Conservation (phyloP, 2,113 vertebrate species). For the Kobus ellipsiprymnus region DNA sequence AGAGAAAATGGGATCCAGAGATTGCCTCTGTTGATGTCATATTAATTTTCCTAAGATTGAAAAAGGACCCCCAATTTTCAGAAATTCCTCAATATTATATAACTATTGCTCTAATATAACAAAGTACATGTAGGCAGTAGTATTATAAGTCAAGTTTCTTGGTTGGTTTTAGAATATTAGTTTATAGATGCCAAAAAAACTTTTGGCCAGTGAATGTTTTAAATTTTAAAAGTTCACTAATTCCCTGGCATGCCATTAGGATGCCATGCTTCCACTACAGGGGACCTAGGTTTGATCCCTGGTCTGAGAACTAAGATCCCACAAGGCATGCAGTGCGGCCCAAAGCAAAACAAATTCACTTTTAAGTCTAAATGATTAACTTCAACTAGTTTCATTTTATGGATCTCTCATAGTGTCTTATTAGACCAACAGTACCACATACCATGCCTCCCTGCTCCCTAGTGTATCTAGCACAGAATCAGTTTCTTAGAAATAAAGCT, state of each 20-base stretch:
- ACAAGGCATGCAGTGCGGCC: neutral
- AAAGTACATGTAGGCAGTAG: neutral
- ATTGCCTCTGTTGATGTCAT: neutral
- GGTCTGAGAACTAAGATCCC: neutral
- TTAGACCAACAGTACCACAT: neutral
- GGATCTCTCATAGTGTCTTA: neutral
- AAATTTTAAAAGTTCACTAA: conserved; percentile 7
- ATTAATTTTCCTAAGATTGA: neutral
- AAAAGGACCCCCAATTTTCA: neutral
- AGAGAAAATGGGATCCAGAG: neutral
- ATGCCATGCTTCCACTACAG: neutral
- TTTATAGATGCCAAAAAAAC: neutral
- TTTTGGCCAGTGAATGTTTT: neutral
- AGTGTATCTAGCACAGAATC: neutral
- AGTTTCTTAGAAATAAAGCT: neutral
- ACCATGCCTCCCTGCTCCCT: neutral
- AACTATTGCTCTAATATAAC: neutral
- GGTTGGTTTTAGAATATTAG: conserved; percentile 4
- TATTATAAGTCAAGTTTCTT: conserved; percentile 15
- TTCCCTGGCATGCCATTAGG: neutral
- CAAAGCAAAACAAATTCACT: neutral
- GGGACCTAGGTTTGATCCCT: neutral
- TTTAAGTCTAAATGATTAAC: neutral
- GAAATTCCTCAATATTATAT: neutral
- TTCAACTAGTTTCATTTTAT: conserved; percentile 3